These are phyloP conservation scores for Heteractis magnifica DNA, from an alignment of 92 coral and sea anemone species.

Conservation along the genomic window DNA sequence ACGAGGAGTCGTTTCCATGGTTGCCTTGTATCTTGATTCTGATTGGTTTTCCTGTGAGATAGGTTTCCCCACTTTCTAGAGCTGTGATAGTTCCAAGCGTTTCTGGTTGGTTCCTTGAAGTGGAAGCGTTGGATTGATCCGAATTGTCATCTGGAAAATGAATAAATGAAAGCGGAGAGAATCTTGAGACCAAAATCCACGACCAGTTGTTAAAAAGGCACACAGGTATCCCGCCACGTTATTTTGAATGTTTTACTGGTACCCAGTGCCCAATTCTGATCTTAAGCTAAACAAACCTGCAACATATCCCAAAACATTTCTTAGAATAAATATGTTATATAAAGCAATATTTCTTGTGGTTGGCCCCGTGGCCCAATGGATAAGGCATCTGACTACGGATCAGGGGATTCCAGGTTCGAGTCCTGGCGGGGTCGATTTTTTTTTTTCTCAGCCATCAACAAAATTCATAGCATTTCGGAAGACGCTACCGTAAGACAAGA, in stretches of 20 bases:
- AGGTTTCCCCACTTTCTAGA: constrained; percentile 1
- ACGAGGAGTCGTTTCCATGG: background rate
- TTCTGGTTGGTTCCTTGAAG: background rate
- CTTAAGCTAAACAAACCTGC: background rate
- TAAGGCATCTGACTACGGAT: constrained; percentile 98
- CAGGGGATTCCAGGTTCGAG: constrained; percentile 98
- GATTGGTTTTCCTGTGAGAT: background rate
- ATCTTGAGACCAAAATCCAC: too few species aligned
- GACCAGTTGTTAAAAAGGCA: background rate
- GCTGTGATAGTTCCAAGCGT: background rate
- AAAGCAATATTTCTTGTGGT: background rate
- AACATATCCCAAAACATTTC: background rate
- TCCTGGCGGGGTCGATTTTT: constrained; percentile 92
- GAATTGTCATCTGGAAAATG: background rate
- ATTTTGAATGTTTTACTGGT: background rate
- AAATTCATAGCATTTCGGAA: background rate
- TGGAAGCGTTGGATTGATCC: background rate
- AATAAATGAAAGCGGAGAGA: too few species aligned
- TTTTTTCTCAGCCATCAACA: background rate
- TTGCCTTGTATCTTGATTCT: background rate
- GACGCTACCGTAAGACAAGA: too few species aligned
- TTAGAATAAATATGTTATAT: background rate
- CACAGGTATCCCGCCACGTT: background rate
- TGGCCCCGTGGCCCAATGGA: constrained; percentile 95
- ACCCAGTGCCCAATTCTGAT: background rate